Evolutionary conservation across 2,797 vertebrate genomes (phyloP).

Genomic region (Podarcis siculus): DNA sequence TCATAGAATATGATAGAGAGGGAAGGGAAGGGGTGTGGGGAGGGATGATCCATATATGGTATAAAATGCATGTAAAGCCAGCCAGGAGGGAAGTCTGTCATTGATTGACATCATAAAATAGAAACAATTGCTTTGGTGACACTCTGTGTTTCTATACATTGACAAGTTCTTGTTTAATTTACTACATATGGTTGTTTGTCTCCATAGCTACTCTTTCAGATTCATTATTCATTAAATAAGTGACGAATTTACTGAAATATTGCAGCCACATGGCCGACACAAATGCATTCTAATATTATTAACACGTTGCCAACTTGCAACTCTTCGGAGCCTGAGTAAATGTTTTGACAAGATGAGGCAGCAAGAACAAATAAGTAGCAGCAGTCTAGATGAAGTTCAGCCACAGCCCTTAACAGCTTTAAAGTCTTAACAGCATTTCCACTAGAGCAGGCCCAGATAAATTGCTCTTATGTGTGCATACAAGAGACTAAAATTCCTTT

Average conservation of each 20-base stretch:
- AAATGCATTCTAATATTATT: conserved; percentile 83
- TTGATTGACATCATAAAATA: conserved; percentile 59
- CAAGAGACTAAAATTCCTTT: conserved; percentile 84
- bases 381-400: conserved; percentile 80
- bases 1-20: neutral
- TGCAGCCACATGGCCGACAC: conserved; percentile 80
- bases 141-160: conserved; percentile 65
- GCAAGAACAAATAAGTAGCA: conserved; percentile 83
- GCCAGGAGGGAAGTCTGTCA: conserved; percentile 40
- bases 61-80: conserved; percentile 19
- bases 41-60: conserved; percentile 1
- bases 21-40: too few species aligned
- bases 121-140: conserved; percentile 67
- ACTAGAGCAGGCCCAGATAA: conserved; percentile 82
- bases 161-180: conserved; percentile 75
- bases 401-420: conserved; percentile 80
- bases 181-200: conserved; percentile 71
- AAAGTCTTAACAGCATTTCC: conserved; percentile 82
- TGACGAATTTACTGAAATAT: conserved; percentile 79
- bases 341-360: conserved; percentile 84
- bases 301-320: conserved; percentile 81
- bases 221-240: conserved; percentile 82
- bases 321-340: conserved; percentile 80
- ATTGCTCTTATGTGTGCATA: conserved; percentile 84
- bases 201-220: conserved; percentile 75